Evolutionary conservation across 2,888 invertebrate genomes (phyloP).

Genomic region (Mystacides longicornis): DNA sequence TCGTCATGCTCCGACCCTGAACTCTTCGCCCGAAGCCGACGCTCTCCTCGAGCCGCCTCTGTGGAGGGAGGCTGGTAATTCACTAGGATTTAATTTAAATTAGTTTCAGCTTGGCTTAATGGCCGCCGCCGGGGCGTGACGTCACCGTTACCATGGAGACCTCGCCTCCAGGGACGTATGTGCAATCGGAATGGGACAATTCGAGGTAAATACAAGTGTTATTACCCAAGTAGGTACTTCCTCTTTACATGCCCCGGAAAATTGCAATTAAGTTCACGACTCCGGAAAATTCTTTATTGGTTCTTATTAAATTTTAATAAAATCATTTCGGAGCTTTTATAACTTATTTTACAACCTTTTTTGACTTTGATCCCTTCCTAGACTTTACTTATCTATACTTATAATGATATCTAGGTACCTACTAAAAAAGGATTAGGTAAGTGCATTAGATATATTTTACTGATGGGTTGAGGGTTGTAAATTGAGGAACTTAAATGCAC

Average conservation of each 20-base stretch:
- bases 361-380: too few relatives aligned
- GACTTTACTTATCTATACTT: too few relatives aligned
- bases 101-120: conserved; percentile 82
- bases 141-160: conserved; percentile 85
- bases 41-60: conserved; percentile 16
- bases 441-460: too few relatives aligned
- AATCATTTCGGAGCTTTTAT: too few relatives aligned
- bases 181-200: conserved; percentile 3
- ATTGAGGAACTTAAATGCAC: too few relatives aligned
- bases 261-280: too few relatives aligned
- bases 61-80: conserved; percentile 46
- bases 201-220: neutral
- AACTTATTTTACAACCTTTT: too few relatives aligned
- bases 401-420: too few relatives aligned
- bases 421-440: too few relatives aligned
- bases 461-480: too few relatives aligned
- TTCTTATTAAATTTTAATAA: too few relatives aligned
- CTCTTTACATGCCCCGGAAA: neutral
- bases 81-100: conserved; percentile 71
- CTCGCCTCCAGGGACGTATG: conserved; percentile 23
- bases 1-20: conserved; percentile 17
- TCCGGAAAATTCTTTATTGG: too few relatives aligned
- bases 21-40: conserved; percentile 1
- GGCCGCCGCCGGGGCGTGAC: conserved; percentile 72
- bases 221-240: neutral